Evolutionary conservation across 2,797 vertebrate species (phyloP).

Genomic region (Macroramphosus scolopax): DNA sequence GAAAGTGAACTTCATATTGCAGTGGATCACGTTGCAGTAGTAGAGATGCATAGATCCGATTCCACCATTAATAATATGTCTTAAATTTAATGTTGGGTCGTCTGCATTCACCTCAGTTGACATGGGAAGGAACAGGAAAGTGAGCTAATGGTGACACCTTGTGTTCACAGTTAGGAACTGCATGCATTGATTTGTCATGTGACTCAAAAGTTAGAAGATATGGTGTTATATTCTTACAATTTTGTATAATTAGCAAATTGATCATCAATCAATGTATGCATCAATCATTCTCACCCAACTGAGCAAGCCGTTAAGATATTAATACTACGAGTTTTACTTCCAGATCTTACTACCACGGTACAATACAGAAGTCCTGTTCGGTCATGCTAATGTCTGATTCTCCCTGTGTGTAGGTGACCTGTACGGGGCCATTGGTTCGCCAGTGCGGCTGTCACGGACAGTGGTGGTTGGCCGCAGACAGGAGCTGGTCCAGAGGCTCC

Average conservation of each 20-base stretch:
- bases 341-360: neutral
- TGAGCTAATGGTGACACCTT: conserved; percentile 53
- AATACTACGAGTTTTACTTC: neutral
- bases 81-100: neutral
- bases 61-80: too few species aligned
- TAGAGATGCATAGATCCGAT: too few species aligned
- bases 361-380: neutral
- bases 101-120: conserved; percentile 26
- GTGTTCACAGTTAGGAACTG: conserved; percentile 39
- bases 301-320: too few species aligned
- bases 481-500: conserved; percentile 93
- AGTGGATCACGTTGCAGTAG: too few species aligned
- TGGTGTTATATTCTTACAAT: too few species aligned
- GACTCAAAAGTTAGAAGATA: neutral
- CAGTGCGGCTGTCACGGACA: conserved; percentile 89
- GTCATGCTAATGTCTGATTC: neutral
- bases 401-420: conserved; percentile 84
- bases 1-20: neutral
- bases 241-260: too few species aligned
- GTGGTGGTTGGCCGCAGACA: conserved; percentile 92
- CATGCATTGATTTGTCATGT: conserved; percentile 1
- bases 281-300: too few species aligned
- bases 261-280: too few species aligned
- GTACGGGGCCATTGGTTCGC: conserved; percentile 96
- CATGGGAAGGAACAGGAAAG: conserved; percentile 9